Conservation (phyloP, 2,113 vertebrate genomes). For the Alosa alosa region DNA sequence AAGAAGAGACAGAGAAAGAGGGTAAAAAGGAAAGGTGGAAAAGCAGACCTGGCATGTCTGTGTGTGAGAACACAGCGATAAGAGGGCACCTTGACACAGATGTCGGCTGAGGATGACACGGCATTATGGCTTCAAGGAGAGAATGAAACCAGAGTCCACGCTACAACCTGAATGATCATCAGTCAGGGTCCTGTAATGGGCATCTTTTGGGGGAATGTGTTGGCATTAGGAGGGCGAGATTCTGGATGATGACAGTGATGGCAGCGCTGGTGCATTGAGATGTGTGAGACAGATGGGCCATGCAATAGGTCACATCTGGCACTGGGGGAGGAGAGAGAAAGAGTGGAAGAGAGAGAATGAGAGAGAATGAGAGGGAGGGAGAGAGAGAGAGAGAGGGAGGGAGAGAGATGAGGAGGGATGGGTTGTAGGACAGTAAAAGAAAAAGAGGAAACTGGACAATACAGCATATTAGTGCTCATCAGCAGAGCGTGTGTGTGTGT, state of each 20-base stretch:
- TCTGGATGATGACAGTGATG: constrained; percentile 46
- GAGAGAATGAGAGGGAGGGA: constrained; percentile 15
- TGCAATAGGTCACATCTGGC: constrained; percentile 64
- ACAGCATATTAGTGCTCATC: not conserved
- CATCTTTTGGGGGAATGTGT: not conserved
- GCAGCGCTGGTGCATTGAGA: constrained; percentile 44
- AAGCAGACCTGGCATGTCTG: not conserved
- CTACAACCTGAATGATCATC: not conserved
- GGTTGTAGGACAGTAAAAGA: not conserved
- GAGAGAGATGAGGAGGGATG: not conserved
- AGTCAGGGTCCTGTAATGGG: not conserved
- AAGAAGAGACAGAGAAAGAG: not conserved
- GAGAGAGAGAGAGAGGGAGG: constrained; percentile 18
- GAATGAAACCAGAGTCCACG: not conserved
- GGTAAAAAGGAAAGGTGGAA: constrained; percentile 15
- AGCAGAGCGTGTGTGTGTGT: not conserved
- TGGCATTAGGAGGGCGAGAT: constrained; percentile 23
- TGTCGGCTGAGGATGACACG: not conserved
- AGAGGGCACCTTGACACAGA: not conserved
- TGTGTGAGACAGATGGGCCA: constrained; percentile 60
- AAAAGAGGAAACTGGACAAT: not conserved
- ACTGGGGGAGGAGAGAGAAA: constrained; percentile 30
- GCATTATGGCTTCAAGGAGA: not conserved
- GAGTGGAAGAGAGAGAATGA: constrained; percentile 18
- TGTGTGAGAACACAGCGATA: not conserved